Percentiles rank a stretch among this genome's conserved stretches.
Conservation (phyloP, 2,113 vertebrate species). For the Malurus cyaneus region DNA sequence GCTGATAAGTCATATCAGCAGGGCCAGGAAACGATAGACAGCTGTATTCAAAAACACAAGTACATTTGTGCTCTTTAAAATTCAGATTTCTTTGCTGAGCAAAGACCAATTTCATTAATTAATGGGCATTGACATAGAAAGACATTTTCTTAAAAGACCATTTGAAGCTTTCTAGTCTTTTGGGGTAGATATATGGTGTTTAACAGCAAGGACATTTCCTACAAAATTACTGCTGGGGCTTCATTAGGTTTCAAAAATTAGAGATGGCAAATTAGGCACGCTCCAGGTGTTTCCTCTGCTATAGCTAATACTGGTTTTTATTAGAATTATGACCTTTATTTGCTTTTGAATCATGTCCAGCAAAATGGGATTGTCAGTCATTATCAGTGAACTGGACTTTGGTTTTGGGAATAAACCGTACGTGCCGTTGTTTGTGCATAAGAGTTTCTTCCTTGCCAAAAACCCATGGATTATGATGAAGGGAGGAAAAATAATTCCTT, state of each 20-base stretch:
- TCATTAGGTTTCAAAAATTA: background rate
- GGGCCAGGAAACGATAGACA: background rate
- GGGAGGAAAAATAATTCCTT: background rate
- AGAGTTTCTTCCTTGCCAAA: background rate
- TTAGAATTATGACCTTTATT: conserved; percentile 1
- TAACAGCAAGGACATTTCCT: background rate
- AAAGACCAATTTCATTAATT: background rate
- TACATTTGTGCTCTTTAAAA: background rate
- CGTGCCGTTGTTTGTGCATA: rapidly evolving
- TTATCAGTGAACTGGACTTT: background rate
- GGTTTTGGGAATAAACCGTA: background rate
- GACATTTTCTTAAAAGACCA: background rate
- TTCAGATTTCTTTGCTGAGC: background rate
- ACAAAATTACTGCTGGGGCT: background rate
- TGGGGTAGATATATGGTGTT: background rate
- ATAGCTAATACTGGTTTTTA: background rate
- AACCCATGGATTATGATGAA: background rate
- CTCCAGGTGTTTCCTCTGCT: background rate
- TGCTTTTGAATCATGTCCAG: background rate
- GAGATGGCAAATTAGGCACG: background rate
- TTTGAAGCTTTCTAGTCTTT: background rate
- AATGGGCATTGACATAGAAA: background rate
- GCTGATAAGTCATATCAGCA: background rate
- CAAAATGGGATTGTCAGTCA: background rate
- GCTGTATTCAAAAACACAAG: background rate